Conservation (phyloP, 2,113 vertebrate species). For the Corythoichthys intestinalis region DNA sequence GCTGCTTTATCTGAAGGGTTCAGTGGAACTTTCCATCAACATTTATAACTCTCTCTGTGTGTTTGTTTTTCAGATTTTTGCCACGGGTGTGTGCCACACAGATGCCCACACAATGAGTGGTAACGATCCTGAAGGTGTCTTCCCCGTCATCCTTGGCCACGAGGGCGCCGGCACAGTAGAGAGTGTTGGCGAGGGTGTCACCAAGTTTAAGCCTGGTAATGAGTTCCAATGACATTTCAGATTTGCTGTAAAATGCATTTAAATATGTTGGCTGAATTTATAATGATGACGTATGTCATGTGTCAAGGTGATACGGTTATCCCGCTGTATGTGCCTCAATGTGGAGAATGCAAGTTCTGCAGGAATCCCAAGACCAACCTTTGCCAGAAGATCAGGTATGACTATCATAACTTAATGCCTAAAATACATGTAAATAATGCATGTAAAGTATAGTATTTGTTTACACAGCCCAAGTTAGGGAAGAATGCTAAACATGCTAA, state of each 20-base stretch:
- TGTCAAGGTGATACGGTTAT: constrained; percentile 78
- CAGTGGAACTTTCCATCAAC: not conserved
- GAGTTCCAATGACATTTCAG: not conserved
- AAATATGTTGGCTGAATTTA: not conserved
- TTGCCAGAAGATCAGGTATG: constrained; percentile 75
- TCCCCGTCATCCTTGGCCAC: constrained; percentile 84
- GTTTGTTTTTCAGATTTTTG: constrained; percentile 58
- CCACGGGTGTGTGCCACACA: constrained; percentile 84
- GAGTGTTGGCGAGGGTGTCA: constrained; percentile 89
- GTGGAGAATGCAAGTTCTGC: constrained; percentile 80
- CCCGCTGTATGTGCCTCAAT: constrained; percentile 79
- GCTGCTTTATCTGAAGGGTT: not conserved
- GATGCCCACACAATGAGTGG: constrained; percentile 79
- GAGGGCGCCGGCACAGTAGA: constrained; percentile 84
- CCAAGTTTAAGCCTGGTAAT: constrained; percentile 85
- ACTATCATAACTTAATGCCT: not conserved
- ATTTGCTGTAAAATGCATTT: not conserved
- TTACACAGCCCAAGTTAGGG: too few species aligned
- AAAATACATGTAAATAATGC: not conserved
- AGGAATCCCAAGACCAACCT: constrained; percentile 80
- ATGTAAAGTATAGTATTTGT: too few species aligned
- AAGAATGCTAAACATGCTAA: too few species aligned
- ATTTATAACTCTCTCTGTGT: not conserved
- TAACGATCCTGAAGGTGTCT: constrained; percentile 69
- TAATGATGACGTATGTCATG: not conserved